Evolutionary conservation across 2,113 vertebrate species (phyloP).

Genomic region (Pleuronectes platessa): DNA sequence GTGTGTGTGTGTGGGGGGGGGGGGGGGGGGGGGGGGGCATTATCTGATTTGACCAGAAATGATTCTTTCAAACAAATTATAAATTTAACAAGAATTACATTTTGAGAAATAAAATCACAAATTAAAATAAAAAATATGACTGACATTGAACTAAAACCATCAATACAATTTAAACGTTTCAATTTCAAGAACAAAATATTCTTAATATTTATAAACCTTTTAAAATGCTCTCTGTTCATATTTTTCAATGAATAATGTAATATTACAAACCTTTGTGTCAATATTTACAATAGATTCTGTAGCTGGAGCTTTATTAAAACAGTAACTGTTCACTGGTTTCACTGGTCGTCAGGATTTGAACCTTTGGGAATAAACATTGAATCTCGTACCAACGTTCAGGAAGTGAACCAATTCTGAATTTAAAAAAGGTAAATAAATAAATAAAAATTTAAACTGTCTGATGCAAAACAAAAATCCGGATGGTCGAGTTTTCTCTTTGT

Average conservation of each 20-base stretch:
- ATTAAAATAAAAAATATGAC: no score
- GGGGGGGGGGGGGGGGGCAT: no score
- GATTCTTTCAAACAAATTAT: no score
- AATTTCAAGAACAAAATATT: not conserved
- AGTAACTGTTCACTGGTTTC: no score
- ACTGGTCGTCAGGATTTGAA: not conserved
- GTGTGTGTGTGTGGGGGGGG: not conserved
- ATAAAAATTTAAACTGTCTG: conserved; percentile 35
- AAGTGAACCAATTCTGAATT: not conserved
- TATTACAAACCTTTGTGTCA: no score
- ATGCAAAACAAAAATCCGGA: not conserved
- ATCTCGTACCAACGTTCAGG: not conserved
- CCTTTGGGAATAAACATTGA: not conserved
- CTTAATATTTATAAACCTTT: no score
- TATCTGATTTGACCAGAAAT: no score
- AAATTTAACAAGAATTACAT: no score
- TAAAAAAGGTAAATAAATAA: conserved; percentile 66
- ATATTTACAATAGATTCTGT: no score
- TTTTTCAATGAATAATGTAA: not conserved
- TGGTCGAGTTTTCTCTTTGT: not conserved
- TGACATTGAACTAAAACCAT: no score
- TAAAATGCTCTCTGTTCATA: not conserved
- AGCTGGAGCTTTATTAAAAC: no score
- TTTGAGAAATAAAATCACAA: not conserved
- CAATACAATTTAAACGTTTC: not conserved